Conservation (phyloP, 2,888 invertebrate genomes). For the Drosophila peninsularis region DNA sequence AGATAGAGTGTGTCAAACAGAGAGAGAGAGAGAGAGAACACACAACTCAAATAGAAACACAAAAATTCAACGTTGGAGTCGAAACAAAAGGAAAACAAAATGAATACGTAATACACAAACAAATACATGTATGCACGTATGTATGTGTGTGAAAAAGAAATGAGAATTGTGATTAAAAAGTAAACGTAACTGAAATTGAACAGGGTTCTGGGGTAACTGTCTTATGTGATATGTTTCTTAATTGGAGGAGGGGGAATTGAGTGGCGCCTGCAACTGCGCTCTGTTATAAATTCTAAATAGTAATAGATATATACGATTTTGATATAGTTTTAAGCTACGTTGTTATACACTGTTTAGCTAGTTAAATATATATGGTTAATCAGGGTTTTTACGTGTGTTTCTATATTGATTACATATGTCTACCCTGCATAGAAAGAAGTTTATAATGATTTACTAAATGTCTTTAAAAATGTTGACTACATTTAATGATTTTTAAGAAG, state of each 20-base stretch:
- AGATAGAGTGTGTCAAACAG: conserved; percentile 40
- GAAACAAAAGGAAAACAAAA: conserved; percentile 10
- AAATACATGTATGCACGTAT: conserved; percentile 2
- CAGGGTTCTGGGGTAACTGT: conserved; percentile 43
- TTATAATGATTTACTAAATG: conserved; percentile 17
- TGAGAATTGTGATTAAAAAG: conserved; percentile 28
- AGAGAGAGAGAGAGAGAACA: background rate
- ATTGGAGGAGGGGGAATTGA: conserved; percentile 7
- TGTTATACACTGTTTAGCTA: conserved; percentile 34
- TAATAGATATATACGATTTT: conserved; percentile 3
- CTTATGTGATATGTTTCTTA: conserved; percentile 38
- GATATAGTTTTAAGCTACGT: conserved; percentile 8
- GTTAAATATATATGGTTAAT: conserved; percentile 9
- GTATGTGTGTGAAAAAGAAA: conserved; percentile 14
- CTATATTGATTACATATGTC: conserved; percentile 11
- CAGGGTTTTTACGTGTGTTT: conserved; percentile 28
- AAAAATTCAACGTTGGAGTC: conserved; percentile 11
- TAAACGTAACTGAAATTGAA: conserved; percentile 33
- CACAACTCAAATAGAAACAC: conserved; percentile 10
- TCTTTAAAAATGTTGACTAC: conserved; percentile 18
- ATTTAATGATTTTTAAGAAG: conserved; percentile 3
- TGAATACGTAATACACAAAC: conserved; percentile 28
- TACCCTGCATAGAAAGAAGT: conserved; percentile 17
- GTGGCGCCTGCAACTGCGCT: conserved; percentile 25
- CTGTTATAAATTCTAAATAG: conserved; percentile 16